Percentiles rank a stretch among this genome's conserved stretches.
Conservation (phyloP, 2,113 vertebrate genomes). For the Eulemur macaco region DNA sequence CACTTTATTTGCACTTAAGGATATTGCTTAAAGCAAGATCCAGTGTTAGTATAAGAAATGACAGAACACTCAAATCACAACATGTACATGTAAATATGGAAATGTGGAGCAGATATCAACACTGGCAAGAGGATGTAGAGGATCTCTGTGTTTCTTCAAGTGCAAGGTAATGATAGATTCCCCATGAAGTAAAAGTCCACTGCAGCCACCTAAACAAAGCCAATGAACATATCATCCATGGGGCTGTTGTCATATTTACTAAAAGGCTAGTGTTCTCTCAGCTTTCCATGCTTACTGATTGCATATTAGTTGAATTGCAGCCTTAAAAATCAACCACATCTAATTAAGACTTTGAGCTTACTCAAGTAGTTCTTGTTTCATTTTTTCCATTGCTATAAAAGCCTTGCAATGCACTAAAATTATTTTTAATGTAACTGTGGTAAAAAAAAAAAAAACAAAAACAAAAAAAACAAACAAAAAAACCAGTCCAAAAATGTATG, state of each 20-base stretch:
- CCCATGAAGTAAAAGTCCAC: background rate
- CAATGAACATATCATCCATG: background rate
- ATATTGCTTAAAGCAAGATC: conserved; percentile 1
- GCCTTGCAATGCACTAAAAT: background rate
- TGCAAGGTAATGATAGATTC: background rate
- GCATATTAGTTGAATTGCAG: background rate
- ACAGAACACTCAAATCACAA: background rate
- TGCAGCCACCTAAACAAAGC: background rate
- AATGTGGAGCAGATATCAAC: background rate
- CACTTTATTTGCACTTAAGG: background rate
- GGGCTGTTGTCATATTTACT: background rate
- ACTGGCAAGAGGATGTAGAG: background rate
- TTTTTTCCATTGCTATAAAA: background rate
- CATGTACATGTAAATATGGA: background rate
- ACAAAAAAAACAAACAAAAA: background rate
- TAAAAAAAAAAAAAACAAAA: background rate
- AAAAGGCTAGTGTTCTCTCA: background rate
- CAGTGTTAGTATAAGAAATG: background rate
- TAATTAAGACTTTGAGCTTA: background rate
- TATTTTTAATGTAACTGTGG: background rate
- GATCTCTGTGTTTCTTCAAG: background rate
- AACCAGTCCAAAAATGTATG: background rate
- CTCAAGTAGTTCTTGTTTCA: background rate
- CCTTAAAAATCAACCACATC: background rate
- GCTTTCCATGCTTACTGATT: background rate